Evolutionary conservation across 1,140 invertebrate species (phyloP).

Genomic region (Adelges cooleyi): DNA sequence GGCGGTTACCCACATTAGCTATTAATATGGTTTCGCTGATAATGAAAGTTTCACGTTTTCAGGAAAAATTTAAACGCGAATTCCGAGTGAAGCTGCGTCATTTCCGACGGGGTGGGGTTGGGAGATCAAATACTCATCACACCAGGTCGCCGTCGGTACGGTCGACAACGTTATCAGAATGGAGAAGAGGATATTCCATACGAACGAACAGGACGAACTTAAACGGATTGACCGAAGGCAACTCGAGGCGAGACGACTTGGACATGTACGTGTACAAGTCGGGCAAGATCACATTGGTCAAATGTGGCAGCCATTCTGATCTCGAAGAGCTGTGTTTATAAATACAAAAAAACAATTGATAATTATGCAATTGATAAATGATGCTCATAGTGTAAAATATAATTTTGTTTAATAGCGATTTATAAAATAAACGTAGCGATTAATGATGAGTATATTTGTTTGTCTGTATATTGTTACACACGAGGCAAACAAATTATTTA

Average conservation of each 20-base stretch:
- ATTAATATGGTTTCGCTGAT: not conserved
- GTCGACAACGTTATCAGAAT: constrained; percentile 29
- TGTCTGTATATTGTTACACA: no score
- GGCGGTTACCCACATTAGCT: not conserved
- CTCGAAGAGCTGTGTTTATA: constrained; percentile 33
- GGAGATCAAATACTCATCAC: constrained; percentile 36
- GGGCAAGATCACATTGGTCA: constrained; percentile 22
- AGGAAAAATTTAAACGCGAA: constrained; percentile 62
- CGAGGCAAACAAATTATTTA: no score
- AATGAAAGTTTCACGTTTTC: constrained; percentile 33
- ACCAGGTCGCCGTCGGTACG: constrained; percentile 27
- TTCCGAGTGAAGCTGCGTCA: constrained; percentile 51
- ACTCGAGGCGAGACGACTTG: constrained; percentile 16
- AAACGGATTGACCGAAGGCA: not conserved
- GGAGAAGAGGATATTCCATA: constrained; percentile 17
- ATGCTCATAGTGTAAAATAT: no score
- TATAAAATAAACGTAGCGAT: no score
- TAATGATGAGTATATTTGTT: no score
- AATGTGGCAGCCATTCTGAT: constrained; percentile 30
- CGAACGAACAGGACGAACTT: not conserved
- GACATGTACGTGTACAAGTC: constrained; percentile 31
- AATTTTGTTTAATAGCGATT: no score
- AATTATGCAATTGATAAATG: not conserved
- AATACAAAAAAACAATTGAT: not conserved
- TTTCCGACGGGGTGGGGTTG: constrained; percentile 38